Base-by-base conservation (phyloP, 2,113 vertebrate species). In the Zootoca vivipara region DNA sequence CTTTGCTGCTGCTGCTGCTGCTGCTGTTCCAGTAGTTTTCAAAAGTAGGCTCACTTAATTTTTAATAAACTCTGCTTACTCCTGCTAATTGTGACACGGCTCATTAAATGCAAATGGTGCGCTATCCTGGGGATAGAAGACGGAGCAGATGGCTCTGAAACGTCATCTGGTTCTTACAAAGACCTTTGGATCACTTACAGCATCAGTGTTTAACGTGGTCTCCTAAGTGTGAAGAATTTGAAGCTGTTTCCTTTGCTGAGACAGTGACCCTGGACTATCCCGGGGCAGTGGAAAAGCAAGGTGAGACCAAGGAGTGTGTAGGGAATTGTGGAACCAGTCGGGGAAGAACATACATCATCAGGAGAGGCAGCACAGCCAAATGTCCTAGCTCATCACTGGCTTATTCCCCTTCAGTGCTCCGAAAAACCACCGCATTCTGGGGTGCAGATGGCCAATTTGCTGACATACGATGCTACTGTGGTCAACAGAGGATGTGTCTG, bases 11-110 rank as follows among this genome's bases (percentile, higher is more conserved):
- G 5, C 6, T n/a, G n/a, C n/a, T n/a, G n/a, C n/a, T n/a, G n/a
- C 9, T 40, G 5, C 8, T 38, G 70, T 1, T 70, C n/a, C 33
- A 26, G 2, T 77, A 81, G 89, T 88, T 93, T 89, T 84, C 80
- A 67, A 0, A 0, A 92, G 74, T 64, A 13, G 90, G 82, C 82
- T 87, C 87, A 89, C 91, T 96, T 94, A 91, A 94, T 94, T 94
- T 94, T 95, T 94, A 95, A 95, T 94, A 92, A 94, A 93, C 89
- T 90, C 90, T 1, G 1, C 91, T 91, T 93, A 92, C 85, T 95
- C 90, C 83, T 89, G 91, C 92, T 95, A 95, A 95, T 95, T 95
- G 92, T 78, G 92, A 26, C 92, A 91, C 0, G 4, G 93, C 86
- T 95, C 94, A 93, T 93, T 95, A 92, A 90, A 91, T 92, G 77